Percentiles rank a stretch among this genome's conserved stretches.
phyloP scores from a whole-genome alignment of 1,140 invertebrate species.

The Ceratosolen solmsi region DNA sequence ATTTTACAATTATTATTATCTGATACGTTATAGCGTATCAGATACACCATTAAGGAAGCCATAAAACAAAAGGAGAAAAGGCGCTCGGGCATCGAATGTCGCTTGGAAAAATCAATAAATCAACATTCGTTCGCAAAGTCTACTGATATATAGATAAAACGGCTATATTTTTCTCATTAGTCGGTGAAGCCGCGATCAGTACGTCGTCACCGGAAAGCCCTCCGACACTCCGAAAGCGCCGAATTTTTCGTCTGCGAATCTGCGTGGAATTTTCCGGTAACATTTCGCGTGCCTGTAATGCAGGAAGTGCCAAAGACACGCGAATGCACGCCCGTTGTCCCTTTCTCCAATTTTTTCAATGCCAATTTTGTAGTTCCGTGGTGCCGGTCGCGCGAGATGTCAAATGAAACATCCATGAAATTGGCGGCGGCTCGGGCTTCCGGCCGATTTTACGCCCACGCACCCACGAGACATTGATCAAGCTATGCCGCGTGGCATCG shows the following conservation, averaged over 20 bases:
- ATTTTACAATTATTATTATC: background rate
- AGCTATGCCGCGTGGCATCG: too few relatives aligned
- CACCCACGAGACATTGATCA: constrained; percentile 14
- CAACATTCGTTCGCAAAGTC: background rate
- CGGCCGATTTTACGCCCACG: too few relatives aligned
- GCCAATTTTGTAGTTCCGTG: constrained; percentile 41
- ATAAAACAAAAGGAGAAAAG: background rate
- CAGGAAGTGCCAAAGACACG: constrained; percentile 35
- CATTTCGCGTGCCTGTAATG: constrained; percentile 9
- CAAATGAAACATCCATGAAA: constrained; percentile 42
- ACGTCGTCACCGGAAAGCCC: background rate
- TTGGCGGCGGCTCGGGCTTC: constrained; percentile 4
- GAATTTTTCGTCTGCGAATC: background rate
- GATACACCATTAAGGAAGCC: background rate
- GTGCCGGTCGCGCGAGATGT: background rate
- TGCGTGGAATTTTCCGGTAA: constrained; percentile 34
- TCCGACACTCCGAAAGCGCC: background rate
- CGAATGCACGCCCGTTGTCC: constrained; percentile 28
- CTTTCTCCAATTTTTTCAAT: constrained; percentile 48
- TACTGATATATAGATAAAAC: background rate
- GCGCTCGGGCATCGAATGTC: background rate
- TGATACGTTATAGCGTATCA: background rate
- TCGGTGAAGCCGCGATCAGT: background rate
- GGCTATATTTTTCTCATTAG: constrained; percentile 8
- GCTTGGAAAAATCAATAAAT: constrained; percentile 11